Conservation (phyloP, 2,888 invertebrate species). For the Eueremaeus valkanovi region DNA sequence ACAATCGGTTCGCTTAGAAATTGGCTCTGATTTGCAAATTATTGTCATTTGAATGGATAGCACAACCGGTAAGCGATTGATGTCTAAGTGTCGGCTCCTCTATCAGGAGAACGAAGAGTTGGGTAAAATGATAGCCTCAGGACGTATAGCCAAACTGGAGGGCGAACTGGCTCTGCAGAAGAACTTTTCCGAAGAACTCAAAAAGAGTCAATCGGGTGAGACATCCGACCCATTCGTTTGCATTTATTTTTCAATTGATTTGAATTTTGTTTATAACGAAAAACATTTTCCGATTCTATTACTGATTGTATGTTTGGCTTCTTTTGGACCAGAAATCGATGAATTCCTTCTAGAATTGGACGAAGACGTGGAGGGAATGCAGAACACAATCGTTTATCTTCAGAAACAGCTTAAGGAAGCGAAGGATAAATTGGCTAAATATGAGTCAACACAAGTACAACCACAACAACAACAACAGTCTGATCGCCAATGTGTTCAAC, state of each 20-base stretch:
- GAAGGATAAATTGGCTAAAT: slow-evolving; percentile 59
- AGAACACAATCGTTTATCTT: slow-evolving; percentile 88
- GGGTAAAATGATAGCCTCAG: slow-evolving; percentile 90
- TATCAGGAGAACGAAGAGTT: slow-evolving; percentile 97
- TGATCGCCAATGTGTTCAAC: slow-evolving; percentile 5
- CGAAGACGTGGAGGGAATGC: slow-evolving; percentile 97
- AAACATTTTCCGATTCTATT: no score
- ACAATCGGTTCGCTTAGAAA: not conserved
- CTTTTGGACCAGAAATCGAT: slow-evolving; percentile 70
- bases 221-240: slow-evolving; percentile 17
- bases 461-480: no score
- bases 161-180: slow-evolving; percentile 91
- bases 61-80: slow-evolving; percentile 92
- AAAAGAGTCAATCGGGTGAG: slow-evolving; percentile 87
- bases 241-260: not conserved
- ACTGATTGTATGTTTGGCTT: not conserved
- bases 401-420: slow-evolving; percentile 87
- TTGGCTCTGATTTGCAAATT: slow-evolving; percentile 31
- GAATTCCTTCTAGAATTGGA: slow-evolving; percentile 92
- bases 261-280: not conserved
- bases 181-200: slow-evolving; percentile 91
- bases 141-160: slow-evolving; percentile 88
- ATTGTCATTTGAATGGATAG: slow-evolving; percentile 55
- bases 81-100: slow-evolving; percentile 91
- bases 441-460: not conserved